A percentile compares a stretch with the other conserved stretches of the same genome.
Conservation (phyloP, 2,797 vertebrate species). For the Mycteria americana region DNA sequence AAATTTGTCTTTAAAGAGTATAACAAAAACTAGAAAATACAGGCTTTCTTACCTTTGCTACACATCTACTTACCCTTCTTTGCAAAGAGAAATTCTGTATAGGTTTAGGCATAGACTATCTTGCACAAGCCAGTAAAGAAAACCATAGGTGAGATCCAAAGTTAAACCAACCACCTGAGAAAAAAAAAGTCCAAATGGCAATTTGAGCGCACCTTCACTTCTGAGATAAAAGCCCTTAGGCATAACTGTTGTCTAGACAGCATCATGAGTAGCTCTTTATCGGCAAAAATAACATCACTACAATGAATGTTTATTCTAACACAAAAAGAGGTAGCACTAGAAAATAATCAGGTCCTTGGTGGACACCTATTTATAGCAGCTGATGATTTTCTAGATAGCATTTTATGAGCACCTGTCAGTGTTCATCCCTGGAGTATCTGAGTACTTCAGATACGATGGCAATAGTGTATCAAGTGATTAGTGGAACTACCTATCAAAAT, state of each 20-base stretch:
- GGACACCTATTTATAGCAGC: not conserved
- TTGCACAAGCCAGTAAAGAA: constrained; percentile 79
- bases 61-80: constrained; percentile 11
- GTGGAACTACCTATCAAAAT: not conserved
- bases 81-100: constrained; percentile 59
- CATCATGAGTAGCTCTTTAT: not conserved
- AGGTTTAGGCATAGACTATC: constrained; percentile 69
- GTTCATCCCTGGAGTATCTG: not conserved
- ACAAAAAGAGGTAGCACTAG: not conserved
- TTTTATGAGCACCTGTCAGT: not conserved
- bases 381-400: not conserved
- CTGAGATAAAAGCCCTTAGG: not conserved
- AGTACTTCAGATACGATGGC: not conserved
- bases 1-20: not conserved
- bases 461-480: not conserved
- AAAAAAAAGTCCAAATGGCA: not conserved
- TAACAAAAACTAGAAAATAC: not conserved
- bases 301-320: not conserved
- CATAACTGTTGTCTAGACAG: not conserved
- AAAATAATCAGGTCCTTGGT: not conserved
- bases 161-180: constrained; percentile 74
- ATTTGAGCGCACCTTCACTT: not conserved
- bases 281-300: not conserved
- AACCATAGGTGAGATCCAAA: constrained; percentile 66
- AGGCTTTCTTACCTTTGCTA: not conserved